Evolutionary conservation across 2,797 vertebrate genomes (phyloP).

Genomic region (Oceanodroma leucorhoa): DNA sequence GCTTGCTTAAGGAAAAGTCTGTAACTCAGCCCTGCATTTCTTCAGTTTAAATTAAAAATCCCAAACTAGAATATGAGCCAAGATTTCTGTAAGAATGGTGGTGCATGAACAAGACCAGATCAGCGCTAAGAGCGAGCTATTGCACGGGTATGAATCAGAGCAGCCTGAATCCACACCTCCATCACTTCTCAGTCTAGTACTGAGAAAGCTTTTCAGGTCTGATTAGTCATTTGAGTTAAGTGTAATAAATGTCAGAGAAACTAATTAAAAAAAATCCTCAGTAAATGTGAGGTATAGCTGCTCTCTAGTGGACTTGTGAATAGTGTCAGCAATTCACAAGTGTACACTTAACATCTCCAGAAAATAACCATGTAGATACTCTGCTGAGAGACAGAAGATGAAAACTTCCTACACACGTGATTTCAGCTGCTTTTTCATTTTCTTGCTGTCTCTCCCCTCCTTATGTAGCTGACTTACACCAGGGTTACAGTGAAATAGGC

Average conservation of each 20-base stretch:
- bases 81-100: neutral
- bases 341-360: neutral
- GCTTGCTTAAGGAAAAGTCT: neutral
- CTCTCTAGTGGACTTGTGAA: constrained; percentile 44
- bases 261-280: neutral
- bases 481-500: neutral
- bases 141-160: constrained; percentile 48
- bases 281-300: constrained; percentile 54
- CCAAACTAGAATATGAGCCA: neutral
- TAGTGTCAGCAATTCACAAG: neutral
- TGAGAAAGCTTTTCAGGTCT: constrained; percentile 71
- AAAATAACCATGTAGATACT: neutral
- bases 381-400: neutral
- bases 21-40: neutral
- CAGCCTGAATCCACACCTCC: neutral
- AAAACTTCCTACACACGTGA: neutral
- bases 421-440: neutral
- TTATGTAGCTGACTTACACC: neutral
- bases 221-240: constrained; percentile 67
- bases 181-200: neutral
- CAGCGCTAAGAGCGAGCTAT: neutral
- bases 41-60: neutral
- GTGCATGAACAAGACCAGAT: neutral
- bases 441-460: neutral
- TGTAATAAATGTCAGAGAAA: constrained; percentile 56